phyloP scores from a whole-genome alignment of 1,140 invertebrate genomes.

The Drosophila malerkotliana region DNA sequence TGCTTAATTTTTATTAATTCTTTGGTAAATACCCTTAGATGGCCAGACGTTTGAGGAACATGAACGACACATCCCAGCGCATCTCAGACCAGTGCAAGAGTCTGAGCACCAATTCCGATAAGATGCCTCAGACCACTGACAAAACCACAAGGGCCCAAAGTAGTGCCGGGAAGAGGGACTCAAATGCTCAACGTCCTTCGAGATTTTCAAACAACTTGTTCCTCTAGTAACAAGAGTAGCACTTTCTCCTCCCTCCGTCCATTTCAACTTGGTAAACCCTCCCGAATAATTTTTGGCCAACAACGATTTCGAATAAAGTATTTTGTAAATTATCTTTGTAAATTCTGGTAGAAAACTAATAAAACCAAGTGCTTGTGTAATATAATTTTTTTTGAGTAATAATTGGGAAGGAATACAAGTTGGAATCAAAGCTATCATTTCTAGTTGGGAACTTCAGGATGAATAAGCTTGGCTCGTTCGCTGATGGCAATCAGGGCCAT shows the following conservation, averaged over 20 bases:
- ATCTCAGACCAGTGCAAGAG: conserved; percentile 22
- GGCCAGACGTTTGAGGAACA: conserved; percentile 26
- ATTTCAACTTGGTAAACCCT: conserved; percentile 2
- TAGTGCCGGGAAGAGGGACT: no score
- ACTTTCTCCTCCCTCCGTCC: not conserved
- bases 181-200: not conserved
- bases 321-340: conserved; percentile 58
- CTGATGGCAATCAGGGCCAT: conserved; percentile 88
- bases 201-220: conserved; percentile 2
- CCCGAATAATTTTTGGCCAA: conserved; percentile 29
- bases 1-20: not conserved
- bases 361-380: conserved; percentile 33
- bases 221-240: not conserved
- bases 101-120: conserved; percentile 1
- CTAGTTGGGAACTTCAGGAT: conserved; percentile 7
- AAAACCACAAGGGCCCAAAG: no score
- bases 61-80: conserved; percentile 44
- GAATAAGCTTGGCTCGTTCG: conserved; percentile 85
- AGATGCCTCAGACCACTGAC: not conserved
- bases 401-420: not conserved
- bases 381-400: not conserved
- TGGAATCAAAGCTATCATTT: not conserved
- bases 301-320: conserved; percentile 6
- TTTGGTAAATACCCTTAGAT: conserved; percentile 39
- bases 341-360: conserved; percentile 58